phyloP scores from a whole-genome alignment of 2,888 invertebrate genomes.

The Anoncus sp. region DNA sequence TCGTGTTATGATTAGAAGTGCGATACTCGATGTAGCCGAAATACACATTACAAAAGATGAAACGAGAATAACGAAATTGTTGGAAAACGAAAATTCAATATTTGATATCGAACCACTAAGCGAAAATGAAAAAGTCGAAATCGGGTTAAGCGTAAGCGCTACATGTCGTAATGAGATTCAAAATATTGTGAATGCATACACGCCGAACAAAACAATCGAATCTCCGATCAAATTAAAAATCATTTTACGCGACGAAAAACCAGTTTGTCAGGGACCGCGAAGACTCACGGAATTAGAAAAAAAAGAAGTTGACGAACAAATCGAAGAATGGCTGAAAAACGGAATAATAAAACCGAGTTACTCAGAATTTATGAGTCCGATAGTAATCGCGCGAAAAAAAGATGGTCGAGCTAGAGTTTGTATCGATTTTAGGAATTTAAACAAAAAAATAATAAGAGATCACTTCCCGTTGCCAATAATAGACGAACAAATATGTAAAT shows the following conservation, averaged over 20 bases:
- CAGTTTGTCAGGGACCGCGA: constrained; percentile 29
- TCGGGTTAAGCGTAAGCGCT: constrained; percentile 4
- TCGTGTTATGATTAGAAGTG: constrained; percentile 7
- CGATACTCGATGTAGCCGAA: constrained; percentile 17
- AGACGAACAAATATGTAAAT: constrained; percentile 28
- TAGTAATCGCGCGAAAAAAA: constrained; percentile 29
- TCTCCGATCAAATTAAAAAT: constrained; percentile 28
- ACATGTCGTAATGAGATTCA: not conserved
- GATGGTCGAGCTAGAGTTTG: constrained; percentile 19
- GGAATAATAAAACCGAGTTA: constrained; percentile 34
- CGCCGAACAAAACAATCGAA: constrained; percentile 21
- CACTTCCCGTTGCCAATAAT: constrained; percentile 25
- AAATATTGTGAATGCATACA: not conserved
- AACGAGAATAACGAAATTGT: not conserved
- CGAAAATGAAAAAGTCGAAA: constrained; percentile 6
- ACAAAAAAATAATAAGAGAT: constrained; percentile 35
- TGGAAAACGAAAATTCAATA: not conserved
- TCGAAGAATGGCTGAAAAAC: constrained; percentile 22
- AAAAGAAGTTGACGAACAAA: constrained; percentile 38
- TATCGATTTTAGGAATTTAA: constrained; percentile 26
- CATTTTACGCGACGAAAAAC: constrained; percentile 35
- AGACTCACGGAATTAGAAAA: constrained; percentile 19
- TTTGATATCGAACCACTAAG: not conserved
- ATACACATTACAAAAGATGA: not conserved
- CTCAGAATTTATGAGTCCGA: constrained; percentile 33